phyloP scores from a whole-genome alignment of 2,888 invertebrate species.

The Phoronis australis region DNA sequence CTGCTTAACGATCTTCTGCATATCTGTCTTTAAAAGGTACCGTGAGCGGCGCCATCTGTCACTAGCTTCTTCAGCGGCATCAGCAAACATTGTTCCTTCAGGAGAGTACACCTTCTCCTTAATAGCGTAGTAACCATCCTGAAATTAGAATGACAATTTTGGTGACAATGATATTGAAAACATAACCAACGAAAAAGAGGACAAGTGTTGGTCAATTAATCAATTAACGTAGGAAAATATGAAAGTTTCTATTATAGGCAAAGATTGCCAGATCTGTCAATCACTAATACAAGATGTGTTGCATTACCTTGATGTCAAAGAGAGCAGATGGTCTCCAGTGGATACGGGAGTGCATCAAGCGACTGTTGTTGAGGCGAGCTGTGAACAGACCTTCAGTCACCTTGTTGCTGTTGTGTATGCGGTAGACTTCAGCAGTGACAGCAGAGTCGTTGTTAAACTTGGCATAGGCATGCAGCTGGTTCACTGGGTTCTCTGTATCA shows the following conservation, averaged over 20 bases:
- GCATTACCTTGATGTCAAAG: conserved; percentile 23
- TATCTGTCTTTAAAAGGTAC: background rate
- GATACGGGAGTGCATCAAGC: conserved; percentile 27
- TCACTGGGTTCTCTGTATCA: conserved; percentile 25
- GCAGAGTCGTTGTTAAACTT: conserved; percentile 26
- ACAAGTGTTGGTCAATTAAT: no score
- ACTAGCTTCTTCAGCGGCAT: background rate
- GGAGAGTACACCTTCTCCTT: background rate
- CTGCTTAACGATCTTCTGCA: background rate
- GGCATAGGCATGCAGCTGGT: conserved; percentile 25
- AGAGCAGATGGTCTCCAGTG: conserved; percentile 31
- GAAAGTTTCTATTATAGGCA: no score
- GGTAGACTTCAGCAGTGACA: conserved; percentile 23
- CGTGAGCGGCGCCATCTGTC: background rate
- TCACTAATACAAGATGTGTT: background rate
- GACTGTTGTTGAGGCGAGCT: conserved; percentile 26
- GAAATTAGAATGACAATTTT: background rate
- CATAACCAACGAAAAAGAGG: no score
- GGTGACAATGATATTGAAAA: no score
- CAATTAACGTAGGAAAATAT: no score
- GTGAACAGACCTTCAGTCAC: conserved; percentile 23
- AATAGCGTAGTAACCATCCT: background rate
- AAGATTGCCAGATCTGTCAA: no score
- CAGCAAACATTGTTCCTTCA: background rate
- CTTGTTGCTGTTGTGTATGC: conserved; percentile 14